These are phyloP conservation scores for Tarsius wallacei DNA, from an alignment of 2,797 vertebrate species.

Conservation along the genomic window DNA sequence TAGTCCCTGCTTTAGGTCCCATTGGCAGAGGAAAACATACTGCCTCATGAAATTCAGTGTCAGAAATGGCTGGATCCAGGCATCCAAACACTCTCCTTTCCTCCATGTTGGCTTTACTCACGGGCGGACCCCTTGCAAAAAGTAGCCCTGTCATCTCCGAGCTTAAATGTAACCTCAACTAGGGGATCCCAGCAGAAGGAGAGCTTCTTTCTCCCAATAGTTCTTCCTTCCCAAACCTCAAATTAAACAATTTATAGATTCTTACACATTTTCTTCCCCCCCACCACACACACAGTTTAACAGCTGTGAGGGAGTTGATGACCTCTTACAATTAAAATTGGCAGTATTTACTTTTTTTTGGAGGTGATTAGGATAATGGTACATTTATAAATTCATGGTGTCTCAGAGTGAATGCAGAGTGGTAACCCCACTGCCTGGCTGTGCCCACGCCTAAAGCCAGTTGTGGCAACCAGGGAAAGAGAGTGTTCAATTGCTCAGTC, in stretches of 20 bases:
- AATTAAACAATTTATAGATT: neutral
- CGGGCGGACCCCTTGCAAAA: neutral
- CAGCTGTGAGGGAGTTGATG: neutral
- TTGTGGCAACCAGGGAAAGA: neutral
- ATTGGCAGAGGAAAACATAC: fast-evolving
- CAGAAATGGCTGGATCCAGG: neutral
- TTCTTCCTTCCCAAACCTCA: neutral
- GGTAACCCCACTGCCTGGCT: neutral
- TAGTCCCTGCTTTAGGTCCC: neutral
- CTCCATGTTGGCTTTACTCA: neutral
- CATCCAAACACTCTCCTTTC: neutral
- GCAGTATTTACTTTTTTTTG: neutral
- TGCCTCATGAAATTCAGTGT: neutral
- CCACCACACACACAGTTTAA: neutral
- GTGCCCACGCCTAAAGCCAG: neutral
- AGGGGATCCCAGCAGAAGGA: neutral
- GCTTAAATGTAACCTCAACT: neutral
- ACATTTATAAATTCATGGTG: fast-evolving
- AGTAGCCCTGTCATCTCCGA: neutral
- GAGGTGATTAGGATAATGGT: neutral
- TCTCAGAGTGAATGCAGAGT: neutral
- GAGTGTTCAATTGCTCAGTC: neutral
- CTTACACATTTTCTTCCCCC: neutral
- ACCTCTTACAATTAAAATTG: neutral
- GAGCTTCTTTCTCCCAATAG: neutral